Evolutionary conservation across 2,113 vertebrate species (phyloP), one percentile per base, ranked within the genome.

Genomic region (Oreocharis arfaki): DNA sequence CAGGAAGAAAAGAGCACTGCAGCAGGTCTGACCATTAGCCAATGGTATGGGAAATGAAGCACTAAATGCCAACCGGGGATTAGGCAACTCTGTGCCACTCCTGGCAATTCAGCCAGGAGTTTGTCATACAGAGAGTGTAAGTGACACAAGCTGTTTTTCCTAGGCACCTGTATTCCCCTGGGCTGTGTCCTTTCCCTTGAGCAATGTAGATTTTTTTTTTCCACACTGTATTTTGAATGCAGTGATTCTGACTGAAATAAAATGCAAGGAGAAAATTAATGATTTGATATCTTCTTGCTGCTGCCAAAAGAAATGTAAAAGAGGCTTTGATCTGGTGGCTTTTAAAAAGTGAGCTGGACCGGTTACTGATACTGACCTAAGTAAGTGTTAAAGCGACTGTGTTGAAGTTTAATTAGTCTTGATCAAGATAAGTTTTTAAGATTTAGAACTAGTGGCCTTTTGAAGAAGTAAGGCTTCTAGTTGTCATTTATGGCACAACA

Each of bases 341-440:
- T 95, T 92, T 47, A 93, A 94, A 97, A 91, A 90, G 63, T 80
- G 84, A 91, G 78, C 87, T 56, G 81, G 94, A 82, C 82, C 79
- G 42, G 84, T 96, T 92, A 64, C 73, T 92, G 84, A 87, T 87
- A 59, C 56, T 94, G 96, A 92, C 96, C 93, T 92, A 89, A 91
- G 95, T 63, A 76, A 95, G 86, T 96, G 78, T 91, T 97, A 87
- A 94, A 94, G 73, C 0, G 1, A 87, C 78, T 89, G 63, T 94
- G 91, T 93, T 21, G 1, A 93, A 95, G 78, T 86, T 95, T 96
- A 96, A 97, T 97, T 97, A 97, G 92, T 91, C 81, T 96, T 94
- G 93, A 96, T 97, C 90, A 93, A 95, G 79, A 93, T 94, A 94
- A 2, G 17, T 84, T 96, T 88, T 86, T 91, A 68, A 93, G 94